Percentiles rank a stretch among this genome's conserved stretches.
These are phyloP conservation scores for Procavia capensis DNA, from an alignment of 2,113 vertebrate genomes.

Conservation along the genomic window DNA sequence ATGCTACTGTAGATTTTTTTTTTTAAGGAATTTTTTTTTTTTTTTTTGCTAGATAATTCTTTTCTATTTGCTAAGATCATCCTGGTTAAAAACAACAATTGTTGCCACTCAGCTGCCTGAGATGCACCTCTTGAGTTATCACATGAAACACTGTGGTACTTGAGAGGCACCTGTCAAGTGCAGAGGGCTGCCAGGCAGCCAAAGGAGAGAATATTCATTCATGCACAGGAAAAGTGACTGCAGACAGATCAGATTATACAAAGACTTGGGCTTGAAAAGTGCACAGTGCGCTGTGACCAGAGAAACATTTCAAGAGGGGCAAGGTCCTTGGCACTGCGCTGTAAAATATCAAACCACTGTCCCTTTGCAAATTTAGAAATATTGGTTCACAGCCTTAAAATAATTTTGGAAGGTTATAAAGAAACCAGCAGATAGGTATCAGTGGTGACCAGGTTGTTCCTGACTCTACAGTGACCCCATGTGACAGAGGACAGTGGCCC, in stretches of 20 bases:
- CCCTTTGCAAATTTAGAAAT: not conserved
- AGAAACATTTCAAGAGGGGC: conserved; percentile 10
- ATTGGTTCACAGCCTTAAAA: not conserved
- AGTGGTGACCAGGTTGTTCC: too few relatives aligned
- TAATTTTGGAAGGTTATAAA: not conserved
- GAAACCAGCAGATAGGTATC: not conserved
- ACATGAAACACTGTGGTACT: too few relatives aligned
- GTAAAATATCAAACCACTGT: not conserved
- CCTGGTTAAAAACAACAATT: too few relatives aligned
- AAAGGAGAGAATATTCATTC: not conserved
- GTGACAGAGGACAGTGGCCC: too few relatives aligned
- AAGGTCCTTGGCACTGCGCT: not conserved
- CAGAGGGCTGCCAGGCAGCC: not conserved
- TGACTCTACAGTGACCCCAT: not conserved
- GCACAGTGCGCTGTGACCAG: not conserved
- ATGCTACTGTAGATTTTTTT: too few relatives aligned
- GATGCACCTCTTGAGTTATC: too few relatives aligned
- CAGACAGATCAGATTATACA: not conserved
- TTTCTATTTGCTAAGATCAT: too few relatives aligned
- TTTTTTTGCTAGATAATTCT: too few relatives aligned
- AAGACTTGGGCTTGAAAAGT: not conserved
- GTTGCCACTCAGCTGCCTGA: too few relatives aligned
- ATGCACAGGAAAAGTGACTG: not conserved
- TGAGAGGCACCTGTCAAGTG: too few relatives aligned
- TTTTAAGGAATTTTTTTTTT: too few relatives aligned